Percentiles rank a stretch among this genome's conserved stretches.
Conservation (phyloP, 1,140 invertebrate genomes). For the Nasonia giraulti region DNA sequence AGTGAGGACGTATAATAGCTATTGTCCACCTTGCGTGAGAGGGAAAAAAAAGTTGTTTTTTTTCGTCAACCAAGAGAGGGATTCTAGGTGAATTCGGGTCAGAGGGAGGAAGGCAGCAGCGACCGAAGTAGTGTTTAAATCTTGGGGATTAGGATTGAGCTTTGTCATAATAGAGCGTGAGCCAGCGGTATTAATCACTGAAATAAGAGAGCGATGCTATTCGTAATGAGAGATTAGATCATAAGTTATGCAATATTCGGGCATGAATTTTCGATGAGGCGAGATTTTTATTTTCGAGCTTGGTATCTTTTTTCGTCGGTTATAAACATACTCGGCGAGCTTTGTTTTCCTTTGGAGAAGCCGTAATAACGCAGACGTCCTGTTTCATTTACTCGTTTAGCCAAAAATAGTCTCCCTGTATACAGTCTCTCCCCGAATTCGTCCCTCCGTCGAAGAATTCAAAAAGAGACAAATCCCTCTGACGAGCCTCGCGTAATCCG, state of each 20-base stretch:
- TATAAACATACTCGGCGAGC: no score
- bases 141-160: not conserved
- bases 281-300: not conserved
- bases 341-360: no score
- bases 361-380: no score
- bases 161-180: not conserved
- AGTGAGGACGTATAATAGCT: not conserved
- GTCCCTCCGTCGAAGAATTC: not conserved
- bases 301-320: no score
- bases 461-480: not conserved
- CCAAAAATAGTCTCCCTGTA: no score
- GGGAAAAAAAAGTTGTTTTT: not conserved
- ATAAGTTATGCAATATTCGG: no score
- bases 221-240: not conserved
- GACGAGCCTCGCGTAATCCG: not conserved
- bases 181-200: not conserved
- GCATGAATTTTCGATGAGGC: not conserved
- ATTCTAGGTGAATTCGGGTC: no score
- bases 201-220: not conserved
- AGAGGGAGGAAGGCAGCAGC: not conserved
- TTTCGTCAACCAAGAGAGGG: not conserved
- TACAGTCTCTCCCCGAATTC: no score
- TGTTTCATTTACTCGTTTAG: no score
- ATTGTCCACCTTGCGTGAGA: not conserved
- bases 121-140: no score